Conservation (phyloP, 2,797 vertebrate species). For the Balearica regulorum region DNA sequence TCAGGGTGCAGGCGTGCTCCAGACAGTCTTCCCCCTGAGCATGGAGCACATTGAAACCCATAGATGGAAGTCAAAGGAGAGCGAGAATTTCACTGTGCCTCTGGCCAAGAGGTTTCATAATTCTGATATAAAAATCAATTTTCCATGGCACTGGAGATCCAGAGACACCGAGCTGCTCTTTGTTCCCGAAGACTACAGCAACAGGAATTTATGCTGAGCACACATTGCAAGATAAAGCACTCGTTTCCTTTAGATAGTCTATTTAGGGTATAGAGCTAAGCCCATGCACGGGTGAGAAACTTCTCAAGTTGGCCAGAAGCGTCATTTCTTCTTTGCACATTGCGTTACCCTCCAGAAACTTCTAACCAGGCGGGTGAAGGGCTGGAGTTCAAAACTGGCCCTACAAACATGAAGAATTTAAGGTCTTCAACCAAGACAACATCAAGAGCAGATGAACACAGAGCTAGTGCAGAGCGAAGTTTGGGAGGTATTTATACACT, state of each 20-base stretch:
- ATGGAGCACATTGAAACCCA: fast-evolving
- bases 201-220: not conserved
- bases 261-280: not conserved
- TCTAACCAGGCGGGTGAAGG: not conserved
- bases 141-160: not conserved
- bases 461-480: not conserved
- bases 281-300: not conserved
- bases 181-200: not conserved
- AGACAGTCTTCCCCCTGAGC: not conserved
- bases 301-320: not conserved
- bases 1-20: not conserved
- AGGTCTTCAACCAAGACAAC: not conserved
- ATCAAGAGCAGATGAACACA: fast-evolving
- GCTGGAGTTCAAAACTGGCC: not conserved
- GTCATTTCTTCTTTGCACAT: not conserved
- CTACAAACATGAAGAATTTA: fast-evolving
- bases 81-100: not conserved
- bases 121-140: not conserved
- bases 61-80: not conserved
- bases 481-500: not conserved
- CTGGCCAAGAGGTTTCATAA: not conserved
- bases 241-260: not conserved
- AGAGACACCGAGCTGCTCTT: not conserved
- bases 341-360: not conserved
- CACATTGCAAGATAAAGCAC: not conserved